These are phyloP conservation scores for Trimorus sp. DNA, from an alignment of 2,888 invertebrate genomes.

Conservation along the genomic window DNA sequence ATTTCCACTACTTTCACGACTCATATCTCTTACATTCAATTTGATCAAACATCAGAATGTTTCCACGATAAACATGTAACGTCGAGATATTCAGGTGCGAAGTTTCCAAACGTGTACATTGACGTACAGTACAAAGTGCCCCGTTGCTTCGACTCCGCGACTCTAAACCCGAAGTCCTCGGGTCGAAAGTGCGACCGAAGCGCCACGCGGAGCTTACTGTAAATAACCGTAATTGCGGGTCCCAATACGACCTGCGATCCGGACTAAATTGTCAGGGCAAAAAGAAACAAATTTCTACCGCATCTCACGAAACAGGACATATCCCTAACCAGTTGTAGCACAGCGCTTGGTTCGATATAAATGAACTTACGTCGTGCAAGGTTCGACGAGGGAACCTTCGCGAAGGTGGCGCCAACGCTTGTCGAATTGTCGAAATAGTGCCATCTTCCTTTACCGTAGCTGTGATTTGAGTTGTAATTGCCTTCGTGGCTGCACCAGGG, in stretches of 20 bases:
- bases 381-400: conserved; percentile 1
- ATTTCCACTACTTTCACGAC: too few species aligned
- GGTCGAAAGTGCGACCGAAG: too few species aligned
- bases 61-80: background rate
- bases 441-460: conserved; percentile 34
- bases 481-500: conserved; percentile 12
- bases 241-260: background rate
- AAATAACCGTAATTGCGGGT: background rate
- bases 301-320: conserved; percentile 37
- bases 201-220: background rate
- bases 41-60: too few species aligned
- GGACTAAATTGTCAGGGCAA: conserved; percentile 36
- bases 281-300: conserved; percentile 42
- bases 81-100: conserved; percentile 5
- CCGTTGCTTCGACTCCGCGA: too few species aligned
- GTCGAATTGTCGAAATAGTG: conserved; percentile 44
- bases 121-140: conserved; percentile 25
- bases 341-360: conserved; percentile 35
- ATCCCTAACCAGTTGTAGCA: conserved; percentile 44
- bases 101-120: conserved; percentile 24
- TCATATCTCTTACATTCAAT: too few species aligned
- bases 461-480: conserved; percentile 23
- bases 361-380: conserved; percentile 20
- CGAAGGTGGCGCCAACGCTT: conserved; percentile 29
- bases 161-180: too few species aligned